Percentiles rank a stretch among this genome's conserved stretches.
Evolutionary conservation across 2,888 invertebrate genomes (phyloP).

Genomic region (Coelogynopora nodosa): DNA sequence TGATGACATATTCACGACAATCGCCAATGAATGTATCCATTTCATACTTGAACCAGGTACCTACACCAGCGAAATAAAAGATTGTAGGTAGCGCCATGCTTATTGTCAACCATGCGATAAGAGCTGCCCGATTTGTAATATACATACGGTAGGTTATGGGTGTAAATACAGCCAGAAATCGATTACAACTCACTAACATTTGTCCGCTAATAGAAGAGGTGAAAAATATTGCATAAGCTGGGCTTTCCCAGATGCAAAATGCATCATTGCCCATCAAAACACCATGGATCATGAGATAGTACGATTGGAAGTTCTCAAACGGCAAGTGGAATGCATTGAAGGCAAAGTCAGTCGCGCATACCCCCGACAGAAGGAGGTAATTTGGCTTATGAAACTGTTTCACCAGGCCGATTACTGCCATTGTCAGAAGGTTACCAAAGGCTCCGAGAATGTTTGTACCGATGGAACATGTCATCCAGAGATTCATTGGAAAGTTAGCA

Average conservation of each 20-base stretch:
- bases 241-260: background rate
- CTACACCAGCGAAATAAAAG: background rate
- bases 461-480: background rate
- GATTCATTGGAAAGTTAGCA: background rate
- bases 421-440: background rate
- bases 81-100: background rate
- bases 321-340: background rate
- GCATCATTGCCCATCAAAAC: background rate
- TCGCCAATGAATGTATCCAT: constrained; percentile 18
- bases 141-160: background rate
- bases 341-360: background rate
- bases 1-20: background rate
- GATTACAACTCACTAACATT: background rate
- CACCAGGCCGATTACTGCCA: background rate
- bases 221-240: background rate
- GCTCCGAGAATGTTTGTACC: background rate
- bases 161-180: background rate
- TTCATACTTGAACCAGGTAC: background rate
- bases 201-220: background rate
- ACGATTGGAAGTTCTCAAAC: background rate
- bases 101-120: background rate
- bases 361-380: background rate
- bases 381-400: background rate
- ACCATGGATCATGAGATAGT: constrained; percentile 1
- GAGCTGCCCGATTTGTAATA: background rate